Conservation (phyloP, 2,888 invertebrate species). For the Drosophila borealis region DNA sequence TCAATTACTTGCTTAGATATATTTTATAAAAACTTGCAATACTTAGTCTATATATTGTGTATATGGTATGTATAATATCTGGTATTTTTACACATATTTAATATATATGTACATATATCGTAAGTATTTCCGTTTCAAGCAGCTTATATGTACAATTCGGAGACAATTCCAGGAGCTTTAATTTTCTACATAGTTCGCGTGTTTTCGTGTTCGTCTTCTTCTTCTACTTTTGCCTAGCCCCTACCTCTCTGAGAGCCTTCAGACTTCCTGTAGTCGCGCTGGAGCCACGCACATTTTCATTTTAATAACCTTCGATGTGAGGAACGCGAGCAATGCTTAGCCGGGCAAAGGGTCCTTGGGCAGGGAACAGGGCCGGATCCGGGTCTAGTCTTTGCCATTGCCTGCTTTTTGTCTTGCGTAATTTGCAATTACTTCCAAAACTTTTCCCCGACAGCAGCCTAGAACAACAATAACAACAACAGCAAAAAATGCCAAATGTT, state of each 20-base stretch:
- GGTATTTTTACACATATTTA: too few species aligned
- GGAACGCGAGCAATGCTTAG: constrained; percentile 7
- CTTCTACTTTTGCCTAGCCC: constrained; percentile 5
- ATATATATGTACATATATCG: neutral
- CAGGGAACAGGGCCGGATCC: neutral
- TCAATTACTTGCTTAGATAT: constrained; percentile 28
- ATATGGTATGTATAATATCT: neutral
- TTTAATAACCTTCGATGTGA: constrained; percentile 53
- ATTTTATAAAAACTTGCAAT: too few species aligned
- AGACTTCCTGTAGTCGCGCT: constrained; percentile 44
- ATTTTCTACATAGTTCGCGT: constrained; percentile 65
- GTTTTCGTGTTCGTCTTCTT: constrained; percentile 25
- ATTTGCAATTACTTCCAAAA: constrained; percentile 64
- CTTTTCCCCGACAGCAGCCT: constrained; percentile 30
- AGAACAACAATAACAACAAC: constrained; percentile 12
- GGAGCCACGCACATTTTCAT: constrained; percentile 61
- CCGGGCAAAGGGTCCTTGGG: neutral
- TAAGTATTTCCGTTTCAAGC: neutral
- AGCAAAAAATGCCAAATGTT: constrained; percentile 43
- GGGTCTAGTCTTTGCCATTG: constrained; percentile 2
- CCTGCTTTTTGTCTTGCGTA: constrained; percentile 57
- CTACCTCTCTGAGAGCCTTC: neutral
- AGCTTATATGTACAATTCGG: constrained; percentile 8
- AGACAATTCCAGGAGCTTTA: constrained; percentile 27
- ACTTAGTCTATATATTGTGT: too few species aligned